These are phyloP conservation scores for Pseudocheirus occidentalis DNA, from an alignment of 2,797 vertebrate species.

Conservation along the genomic window DNA sequence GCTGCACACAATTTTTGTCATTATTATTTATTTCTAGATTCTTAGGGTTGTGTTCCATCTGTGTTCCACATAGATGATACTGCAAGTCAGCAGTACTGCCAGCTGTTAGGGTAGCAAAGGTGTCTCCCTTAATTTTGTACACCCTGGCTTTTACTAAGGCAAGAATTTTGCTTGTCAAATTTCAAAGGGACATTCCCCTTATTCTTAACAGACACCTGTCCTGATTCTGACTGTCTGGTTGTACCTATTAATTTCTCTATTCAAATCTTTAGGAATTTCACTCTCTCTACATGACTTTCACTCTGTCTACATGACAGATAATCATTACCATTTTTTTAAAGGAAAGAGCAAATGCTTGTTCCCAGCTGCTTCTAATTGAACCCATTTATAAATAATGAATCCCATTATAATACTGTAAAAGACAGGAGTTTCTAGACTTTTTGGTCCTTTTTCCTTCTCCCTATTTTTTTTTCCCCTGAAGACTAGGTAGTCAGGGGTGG, in stretches of 20 bases:
- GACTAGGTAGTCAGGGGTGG: neutral
- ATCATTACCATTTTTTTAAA: neutral
- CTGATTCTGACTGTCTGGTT: neutral
- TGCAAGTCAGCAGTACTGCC: neutral
- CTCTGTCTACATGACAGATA: neutral
- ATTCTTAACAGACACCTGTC: neutral
- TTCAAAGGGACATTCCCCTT: neutral
- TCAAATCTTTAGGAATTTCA: neutral
- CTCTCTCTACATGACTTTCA: too few relatives aligned
- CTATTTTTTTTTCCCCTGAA: neutral
- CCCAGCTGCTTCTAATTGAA: neutral
- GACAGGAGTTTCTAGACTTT: neutral
- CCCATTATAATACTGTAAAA: neutral
- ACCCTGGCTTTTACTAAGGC: neutral
- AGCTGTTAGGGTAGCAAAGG: slow-evolving; percentile 5
- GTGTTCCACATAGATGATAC: neutral
- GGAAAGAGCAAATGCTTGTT: neutral
- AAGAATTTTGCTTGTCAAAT: neutral
- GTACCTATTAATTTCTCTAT: neutral
- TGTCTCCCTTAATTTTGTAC: neutral
- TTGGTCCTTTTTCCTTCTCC: neutral
- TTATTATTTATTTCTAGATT: neutral
- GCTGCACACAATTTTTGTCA: slow-evolving; percentile 1
- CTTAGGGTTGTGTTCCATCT: neutral
- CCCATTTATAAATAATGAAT: neutral